These are phyloP conservation scores for Tiliqua scincoides DNA, from an alignment of 2,113 vertebrate species.

Conservation along the genomic window DNA sequence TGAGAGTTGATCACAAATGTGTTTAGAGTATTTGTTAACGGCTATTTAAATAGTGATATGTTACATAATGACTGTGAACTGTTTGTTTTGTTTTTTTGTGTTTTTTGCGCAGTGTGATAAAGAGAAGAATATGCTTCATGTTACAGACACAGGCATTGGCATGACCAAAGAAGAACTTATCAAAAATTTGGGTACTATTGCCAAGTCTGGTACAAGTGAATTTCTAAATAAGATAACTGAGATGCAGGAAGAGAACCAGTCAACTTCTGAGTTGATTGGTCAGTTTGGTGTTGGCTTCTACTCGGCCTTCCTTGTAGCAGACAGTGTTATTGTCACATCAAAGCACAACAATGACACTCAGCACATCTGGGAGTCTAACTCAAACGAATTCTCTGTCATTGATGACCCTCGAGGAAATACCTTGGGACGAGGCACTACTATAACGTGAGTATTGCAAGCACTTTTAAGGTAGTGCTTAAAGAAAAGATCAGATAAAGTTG, in stretches of 20 bases:
- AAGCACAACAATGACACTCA: slow-evolving; percentile 98
- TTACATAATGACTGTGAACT: neutral
- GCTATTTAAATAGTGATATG: rapidly evolving
- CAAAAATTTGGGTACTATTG: slow-evolving; percentile 97
- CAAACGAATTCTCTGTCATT: slow-evolving; percentile 94
- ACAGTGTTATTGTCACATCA: slow-evolving; percentile 95
- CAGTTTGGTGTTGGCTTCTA: slow-evolving; percentile 99
- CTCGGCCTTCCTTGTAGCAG: slow-evolving; percentile 97
- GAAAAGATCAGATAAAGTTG: neutral
- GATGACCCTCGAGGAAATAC: slow-evolving; percentile 94
- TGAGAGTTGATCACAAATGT: neutral
- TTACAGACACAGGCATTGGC: slow-evolving; percentile 96
- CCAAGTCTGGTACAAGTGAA: slow-evolving; percentile 98
- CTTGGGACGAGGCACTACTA: slow-evolving; percentile 92
- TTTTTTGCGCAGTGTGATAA: slow-evolving; percentile 88
- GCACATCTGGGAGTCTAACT: slow-evolving; percentile 99
- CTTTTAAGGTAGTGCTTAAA: neutral
- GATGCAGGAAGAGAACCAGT: slow-evolving; percentile 89
- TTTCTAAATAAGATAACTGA: slow-evolving; percentile 96
- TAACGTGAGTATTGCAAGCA: slow-evolving; percentile 84
- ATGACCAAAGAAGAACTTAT: slow-evolving; percentile 97
- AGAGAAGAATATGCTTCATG: slow-evolving; percentile 97
- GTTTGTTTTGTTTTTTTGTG: neutral
- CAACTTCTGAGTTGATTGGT: slow-evolving; percentile 97
- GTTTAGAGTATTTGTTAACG: neutral